phyloP scores from a whole-genome alignment of 2,888 invertebrate species.

The Ptilodon capucinus region DNA sequence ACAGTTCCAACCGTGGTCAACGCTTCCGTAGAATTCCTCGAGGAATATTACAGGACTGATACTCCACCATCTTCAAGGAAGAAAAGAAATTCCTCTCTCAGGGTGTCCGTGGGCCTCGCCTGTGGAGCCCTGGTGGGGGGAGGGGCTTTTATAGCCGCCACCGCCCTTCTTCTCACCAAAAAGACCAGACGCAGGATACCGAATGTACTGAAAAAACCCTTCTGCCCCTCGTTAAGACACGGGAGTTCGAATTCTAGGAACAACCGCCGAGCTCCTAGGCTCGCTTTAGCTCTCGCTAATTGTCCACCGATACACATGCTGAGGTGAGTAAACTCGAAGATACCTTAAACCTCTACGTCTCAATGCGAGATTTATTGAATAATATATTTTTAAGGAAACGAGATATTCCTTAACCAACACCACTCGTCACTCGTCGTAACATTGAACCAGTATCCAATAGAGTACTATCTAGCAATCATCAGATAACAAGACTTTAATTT shows the following conservation, averaged over 20 bases:
- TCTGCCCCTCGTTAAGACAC: conserved; percentile 66
- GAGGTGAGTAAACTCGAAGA: no score
- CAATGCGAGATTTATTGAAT: no score
- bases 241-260: conserved; percentile 61
- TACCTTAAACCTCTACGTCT: neutral
- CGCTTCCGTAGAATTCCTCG: conserved; percentile 82
- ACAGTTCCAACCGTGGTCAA: conserved; percentile 82
- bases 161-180: conserved; percentile 85
- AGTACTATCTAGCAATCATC: neutral
- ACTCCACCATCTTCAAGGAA: conserved; percentile 66
- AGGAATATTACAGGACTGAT: conserved; percentile 83
- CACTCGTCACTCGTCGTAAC: no score
- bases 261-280: conserved; percentile 72
- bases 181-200: conserved; percentile 65
- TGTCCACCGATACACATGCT: conserved; percentile 77
- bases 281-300: conserved; percentile 70
- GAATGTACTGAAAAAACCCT: conserved; percentile 73
- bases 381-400: no score
- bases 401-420: no score
- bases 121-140: conserved; percentile 76
- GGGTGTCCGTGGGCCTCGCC: conserved; percentile 69
- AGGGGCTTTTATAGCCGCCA: conserved; percentile 82
- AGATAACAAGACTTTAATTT: conserved; percentile 2
- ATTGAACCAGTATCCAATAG: no score
- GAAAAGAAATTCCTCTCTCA: conserved; percentile 77